Conservation (phyloP, 2,888 invertebrate species). For the Boloria selene region DNA sequence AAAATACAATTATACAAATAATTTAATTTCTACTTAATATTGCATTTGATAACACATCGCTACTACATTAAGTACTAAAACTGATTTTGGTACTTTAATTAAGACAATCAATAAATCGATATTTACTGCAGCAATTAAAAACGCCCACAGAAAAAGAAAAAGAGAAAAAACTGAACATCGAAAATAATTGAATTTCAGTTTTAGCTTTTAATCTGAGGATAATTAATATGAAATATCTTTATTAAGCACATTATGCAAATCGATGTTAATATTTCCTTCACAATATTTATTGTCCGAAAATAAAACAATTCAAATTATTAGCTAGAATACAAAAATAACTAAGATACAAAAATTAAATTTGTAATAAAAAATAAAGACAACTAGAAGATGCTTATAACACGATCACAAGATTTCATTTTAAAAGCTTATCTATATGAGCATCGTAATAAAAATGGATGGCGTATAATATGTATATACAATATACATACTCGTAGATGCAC, state of each 20-base stretch:
- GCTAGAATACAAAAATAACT: too few relatives aligned
- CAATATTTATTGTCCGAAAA: neutral
- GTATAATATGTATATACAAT: neutral
- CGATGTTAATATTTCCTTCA: neutral
- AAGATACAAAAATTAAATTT: too few relatives aligned
- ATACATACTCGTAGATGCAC: neutral
- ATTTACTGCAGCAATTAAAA: constrained; percentile 63
- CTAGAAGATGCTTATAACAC: neutral
- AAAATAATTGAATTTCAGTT: constrained; percentile 55
- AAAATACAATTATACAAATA: too few relatives aligned
- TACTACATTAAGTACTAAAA: neutral
- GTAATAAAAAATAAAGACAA: too few relatives aligned
- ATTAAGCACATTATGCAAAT: constrained; percentile 13
- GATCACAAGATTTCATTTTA: neutral
- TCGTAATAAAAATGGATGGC: neutral
- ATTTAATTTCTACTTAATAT: neutral
- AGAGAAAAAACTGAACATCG: constrained; percentile 49
- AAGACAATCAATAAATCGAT: constrained; percentile 51
- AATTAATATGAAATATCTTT: constrained; percentile 21
- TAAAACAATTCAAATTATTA: neutral
- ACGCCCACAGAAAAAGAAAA: constrained; percentile 45
- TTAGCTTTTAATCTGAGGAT: constrained; percentile 23
- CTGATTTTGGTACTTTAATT: constrained; percentile 21
- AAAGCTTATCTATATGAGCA: neutral
- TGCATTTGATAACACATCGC: neutral